Evolutionary conservation across 1,140 invertebrate genomes (phyloP), one percentile per base, ranked within the genome.

Genomic region (Octopus sinensis): DNA sequence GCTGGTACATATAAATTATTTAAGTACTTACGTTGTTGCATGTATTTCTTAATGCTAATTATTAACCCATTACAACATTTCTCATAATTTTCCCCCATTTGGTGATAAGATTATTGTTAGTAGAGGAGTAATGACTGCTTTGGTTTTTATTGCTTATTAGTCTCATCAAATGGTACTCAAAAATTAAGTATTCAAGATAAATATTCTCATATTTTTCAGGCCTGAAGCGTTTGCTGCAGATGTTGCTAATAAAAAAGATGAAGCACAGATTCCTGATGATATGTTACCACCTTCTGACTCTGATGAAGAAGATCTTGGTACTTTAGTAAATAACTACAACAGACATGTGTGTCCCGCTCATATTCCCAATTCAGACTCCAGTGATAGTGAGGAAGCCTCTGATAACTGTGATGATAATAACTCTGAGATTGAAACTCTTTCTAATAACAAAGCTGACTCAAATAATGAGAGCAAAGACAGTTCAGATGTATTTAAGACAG

Each of bases 241-340:
- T 51, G 71, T n/a, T 10, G 76, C 78, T 43, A 79, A 76, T 56
- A 84, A 84, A 23, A 53, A 56, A 68, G 77, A 75, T 76, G 62
- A 85, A 53, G 51, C 78, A 43, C 83, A 84, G 81, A 87, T 88
- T 73, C 85, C 86, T 17, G 85, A 85, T 79, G 88, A 88, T 75
- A 84, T 88, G 84, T 81, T 88, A 56, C 88, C 88, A n/a, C 87
- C 88, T 12, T 86, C 84, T 84, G 85, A 86, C 62, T 82, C 83
- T 4, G 85, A 84, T 52, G 86, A 85, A 17, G 83, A 84, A 12
- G 79, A 84, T 17, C 71, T 83, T 52, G 83, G 78, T 5, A 80
- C 81, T 53, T 78, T 80, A 76, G 84, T 88, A 53, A 80, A 86
- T 6, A 88, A 88, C 80, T 73, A 83, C 51, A 88, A 88, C 79